phyloP scores from a whole-genome alignment of 2,888 invertebrate species.

The Mycalesis mineus region DNA sequence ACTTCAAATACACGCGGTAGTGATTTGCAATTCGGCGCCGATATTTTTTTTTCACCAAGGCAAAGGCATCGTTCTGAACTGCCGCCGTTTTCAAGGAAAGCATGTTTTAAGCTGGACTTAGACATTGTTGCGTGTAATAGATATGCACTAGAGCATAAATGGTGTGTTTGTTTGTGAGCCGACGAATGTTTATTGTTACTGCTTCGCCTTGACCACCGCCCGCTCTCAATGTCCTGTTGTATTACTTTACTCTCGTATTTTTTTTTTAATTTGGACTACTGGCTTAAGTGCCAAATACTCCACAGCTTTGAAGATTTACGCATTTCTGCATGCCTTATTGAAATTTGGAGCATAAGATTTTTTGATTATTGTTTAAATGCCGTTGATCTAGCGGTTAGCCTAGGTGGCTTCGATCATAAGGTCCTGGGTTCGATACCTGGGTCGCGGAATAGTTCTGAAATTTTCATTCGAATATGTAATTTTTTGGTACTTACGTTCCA shows the following conservation, averaged over 20 bases:
- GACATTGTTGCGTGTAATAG: slow-evolving; percentile 57
- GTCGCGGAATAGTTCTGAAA: too few species aligned
- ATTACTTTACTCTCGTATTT: slow-evolving; percentile 4
- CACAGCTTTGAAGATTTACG: background rate
- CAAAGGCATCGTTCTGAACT: slow-evolving; percentile 37
- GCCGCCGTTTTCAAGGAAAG: slow-evolving; percentile 38
- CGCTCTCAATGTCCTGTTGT: slow-evolving; percentile 10
- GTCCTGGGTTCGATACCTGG: too few species aligned
- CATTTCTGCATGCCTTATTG: background rate
- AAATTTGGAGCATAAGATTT: background rate
- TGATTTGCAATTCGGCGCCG: slow-evolving; percentile 25
- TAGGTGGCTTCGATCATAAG: too few species aligned
- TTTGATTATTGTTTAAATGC: background rate
- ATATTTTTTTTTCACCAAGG: slow-evolving; percentile 23
- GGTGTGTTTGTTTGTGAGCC: slow-evolving; percentile 49
- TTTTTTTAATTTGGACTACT: slow-evolving; percentile 15
- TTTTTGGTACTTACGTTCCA: too few species aligned
- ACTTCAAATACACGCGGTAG: slow-evolving; percentile 5
- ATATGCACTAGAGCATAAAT: slow-evolving; percentile 74
- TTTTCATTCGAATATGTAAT: too few species aligned
- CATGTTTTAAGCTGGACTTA: slow-evolving; percentile 49
- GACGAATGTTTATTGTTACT: slow-evolving; percentile 44
- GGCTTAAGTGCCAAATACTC: background rate
- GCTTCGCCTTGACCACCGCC: slow-evolving; percentile 23
- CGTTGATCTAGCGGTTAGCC: too few species aligned